phyloP scores from a whole-genome alignment of 1,140 invertebrate genomes.

The Archivesica marissinica region DNA sequence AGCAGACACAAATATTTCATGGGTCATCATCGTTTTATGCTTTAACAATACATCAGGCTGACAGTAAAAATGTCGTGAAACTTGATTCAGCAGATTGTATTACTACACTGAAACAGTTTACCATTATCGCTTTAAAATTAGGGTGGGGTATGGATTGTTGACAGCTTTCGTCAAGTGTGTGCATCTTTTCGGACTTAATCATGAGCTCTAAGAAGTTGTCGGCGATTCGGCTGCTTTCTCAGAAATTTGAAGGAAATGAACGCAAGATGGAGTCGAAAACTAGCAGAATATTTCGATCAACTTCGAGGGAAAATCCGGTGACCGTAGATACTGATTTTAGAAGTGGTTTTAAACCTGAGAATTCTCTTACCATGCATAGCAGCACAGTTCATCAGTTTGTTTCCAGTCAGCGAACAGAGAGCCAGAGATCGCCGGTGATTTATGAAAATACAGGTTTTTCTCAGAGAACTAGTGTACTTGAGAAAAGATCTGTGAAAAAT shows the following conservation, averaged over 20 bases:
- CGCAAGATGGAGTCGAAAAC: neutral
- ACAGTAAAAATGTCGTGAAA: constrained; percentile 34
- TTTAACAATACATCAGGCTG: neutral
- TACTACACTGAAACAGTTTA: neutral
- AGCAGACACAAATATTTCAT: neutral
- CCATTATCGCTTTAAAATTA: neutral
- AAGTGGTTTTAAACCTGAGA: too few relatives aligned
- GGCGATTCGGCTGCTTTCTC: neutral
- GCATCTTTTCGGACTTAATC: neutral
- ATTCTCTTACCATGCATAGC: too few relatives aligned
- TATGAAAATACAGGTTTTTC: neutral
- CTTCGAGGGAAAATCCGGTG: neutral
- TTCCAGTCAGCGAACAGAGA: neutral
- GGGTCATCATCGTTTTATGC: constrained; percentile 6
- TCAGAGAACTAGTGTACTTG: neutral
- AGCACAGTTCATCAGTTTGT: too few relatives aligned
- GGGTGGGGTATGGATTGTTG: neutral
- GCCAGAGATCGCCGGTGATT: neutral
- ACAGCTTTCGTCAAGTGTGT: neutral
- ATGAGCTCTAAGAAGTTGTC: constrained; percentile 21
- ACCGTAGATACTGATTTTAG: neutral
- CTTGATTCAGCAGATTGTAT: neutral
- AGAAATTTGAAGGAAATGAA: constrained; percentile 25
- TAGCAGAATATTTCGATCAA: neutral
- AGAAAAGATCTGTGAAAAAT: constrained; percentile 30